Conservation (phyloP, 2,797 vertebrate species). For the Scolopax bukidnonensis region DNA sequence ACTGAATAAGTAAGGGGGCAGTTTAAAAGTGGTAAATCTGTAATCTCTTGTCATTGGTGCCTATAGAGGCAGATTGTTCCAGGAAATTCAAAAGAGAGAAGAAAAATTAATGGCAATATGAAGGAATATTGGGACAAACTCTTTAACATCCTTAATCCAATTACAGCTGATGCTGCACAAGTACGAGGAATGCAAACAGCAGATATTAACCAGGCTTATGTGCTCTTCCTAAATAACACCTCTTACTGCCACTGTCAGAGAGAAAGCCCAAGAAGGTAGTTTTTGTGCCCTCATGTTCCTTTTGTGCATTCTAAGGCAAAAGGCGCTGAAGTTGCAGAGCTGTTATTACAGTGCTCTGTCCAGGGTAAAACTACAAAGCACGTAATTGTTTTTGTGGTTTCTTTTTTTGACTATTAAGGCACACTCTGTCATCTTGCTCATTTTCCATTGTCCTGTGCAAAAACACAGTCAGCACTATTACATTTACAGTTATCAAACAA, state of each 20-base stretch:
- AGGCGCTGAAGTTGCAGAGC: not conserved
- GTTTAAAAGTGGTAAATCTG: not conserved
- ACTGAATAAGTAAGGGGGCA: not conserved
- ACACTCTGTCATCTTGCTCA: not conserved
- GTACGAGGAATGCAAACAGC: not conserved
- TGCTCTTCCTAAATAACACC: not conserved
- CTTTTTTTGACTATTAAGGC: not conserved
- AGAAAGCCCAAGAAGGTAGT: not conserved
- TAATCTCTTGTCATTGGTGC: not conserved
- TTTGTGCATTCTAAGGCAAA: not conserved
- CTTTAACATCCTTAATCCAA: not conserved
- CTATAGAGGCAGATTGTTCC: not conserved
- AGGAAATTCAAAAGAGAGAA: not conserved
- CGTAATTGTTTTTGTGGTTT: not conserved
- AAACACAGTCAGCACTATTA: not conserved
- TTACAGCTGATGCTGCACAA: not conserved
- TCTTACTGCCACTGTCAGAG: rapidly evolving
- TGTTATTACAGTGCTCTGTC: not conserved
- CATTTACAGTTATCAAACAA: not conserved
- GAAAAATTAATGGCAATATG: not conserved
- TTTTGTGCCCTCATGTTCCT: not conserved
- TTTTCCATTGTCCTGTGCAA: constrained; percentile 13
- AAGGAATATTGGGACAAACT: not conserved
- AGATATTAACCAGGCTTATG: not conserved
- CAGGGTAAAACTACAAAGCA: not conserved